Evolutionary conservation across 2,113 vertebrate species (phyloP).

Genomic region (Osmerus mordax): DNA sequence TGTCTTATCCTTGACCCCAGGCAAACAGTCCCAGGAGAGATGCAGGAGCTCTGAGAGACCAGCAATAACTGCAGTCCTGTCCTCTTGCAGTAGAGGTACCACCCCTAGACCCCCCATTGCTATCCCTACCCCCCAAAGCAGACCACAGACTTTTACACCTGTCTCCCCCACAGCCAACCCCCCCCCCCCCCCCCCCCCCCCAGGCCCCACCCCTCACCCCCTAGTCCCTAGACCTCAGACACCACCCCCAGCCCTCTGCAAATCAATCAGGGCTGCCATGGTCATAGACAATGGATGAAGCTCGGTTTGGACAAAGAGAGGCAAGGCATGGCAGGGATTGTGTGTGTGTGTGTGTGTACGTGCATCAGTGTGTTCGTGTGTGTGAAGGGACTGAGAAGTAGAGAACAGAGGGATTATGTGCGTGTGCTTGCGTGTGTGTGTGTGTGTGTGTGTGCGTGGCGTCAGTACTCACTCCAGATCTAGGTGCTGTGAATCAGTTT

Average conservation of each 20-base stretch:
- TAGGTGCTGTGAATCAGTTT: too few species aligned
- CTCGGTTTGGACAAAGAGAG: constrained; percentile 45
- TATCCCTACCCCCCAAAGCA: not conserved
- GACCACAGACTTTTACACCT: not conserved
- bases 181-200: too few species aligned
- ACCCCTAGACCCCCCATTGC: not conserved
- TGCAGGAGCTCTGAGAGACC: constrained; percentile 8
- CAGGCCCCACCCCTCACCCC: not conserved
- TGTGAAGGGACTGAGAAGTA: too few species aligned
- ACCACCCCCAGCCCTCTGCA: constrained; percentile 10
- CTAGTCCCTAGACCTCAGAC: constrained; percentile 10
- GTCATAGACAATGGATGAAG: constrained; percentile 47
- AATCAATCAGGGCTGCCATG: constrained; percentile 37
- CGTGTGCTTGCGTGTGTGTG: too few species aligned
- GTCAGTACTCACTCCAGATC: too few species aligned
- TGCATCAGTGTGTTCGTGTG: not conserved
- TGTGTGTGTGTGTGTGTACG: constrained; percentile 4
- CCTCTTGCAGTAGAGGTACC: constrained; percentile 16
- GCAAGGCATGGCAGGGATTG: constrained; percentile 14
- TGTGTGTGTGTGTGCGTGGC: too few species aligned
- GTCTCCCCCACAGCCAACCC: not conserved
- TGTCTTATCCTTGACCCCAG: constrained; percentile 31
- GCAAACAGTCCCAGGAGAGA: constrained; percentile 14
- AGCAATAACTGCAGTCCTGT: constrained; percentile 19
- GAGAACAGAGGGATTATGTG: too few species aligned